Conservation (phyloP, 2,797 vertebrate species). For the Premnoplex brunnescens region DNA sequence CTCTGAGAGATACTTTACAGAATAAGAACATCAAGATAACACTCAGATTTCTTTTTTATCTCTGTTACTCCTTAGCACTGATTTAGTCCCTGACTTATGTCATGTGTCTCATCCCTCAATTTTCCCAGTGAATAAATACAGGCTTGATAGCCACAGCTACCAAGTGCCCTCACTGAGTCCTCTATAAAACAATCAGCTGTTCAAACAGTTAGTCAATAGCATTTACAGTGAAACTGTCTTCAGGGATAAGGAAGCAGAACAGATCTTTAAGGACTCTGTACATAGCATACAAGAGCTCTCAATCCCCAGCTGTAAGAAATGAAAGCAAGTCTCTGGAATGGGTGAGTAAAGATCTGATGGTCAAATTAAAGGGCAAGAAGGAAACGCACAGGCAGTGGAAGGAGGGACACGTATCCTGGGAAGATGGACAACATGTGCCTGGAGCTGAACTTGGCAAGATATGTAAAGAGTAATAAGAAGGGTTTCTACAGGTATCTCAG, state of each 20-base stretch:
- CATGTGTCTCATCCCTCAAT: not conserved
- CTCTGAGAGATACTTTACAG: not conserved
- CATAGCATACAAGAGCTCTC: accelerated
- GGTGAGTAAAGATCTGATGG: not conserved
- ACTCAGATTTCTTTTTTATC: not conserved
- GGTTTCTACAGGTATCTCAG: not conserved
- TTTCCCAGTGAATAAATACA: not conserved
- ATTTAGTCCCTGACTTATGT: not conserved
- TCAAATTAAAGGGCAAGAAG: not conserved
- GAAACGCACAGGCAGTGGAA: not conserved
- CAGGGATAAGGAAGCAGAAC: not conserved
- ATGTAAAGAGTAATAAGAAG: not conserved
- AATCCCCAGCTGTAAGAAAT: not conserved
- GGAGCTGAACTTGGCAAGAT: not conserved
- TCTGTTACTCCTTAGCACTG: not conserved
- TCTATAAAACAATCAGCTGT: not conserved
- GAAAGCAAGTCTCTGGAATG: not conserved
- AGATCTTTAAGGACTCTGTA: not conserved
- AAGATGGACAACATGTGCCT: accelerated
- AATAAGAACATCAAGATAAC: not conserved
- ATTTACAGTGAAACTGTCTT: not conserved
- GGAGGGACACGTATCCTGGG: not conserved
- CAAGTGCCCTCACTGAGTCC: not conserved
- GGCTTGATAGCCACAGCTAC: not conserved
- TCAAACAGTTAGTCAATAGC: not conserved